Conservation (phyloP, 1,140 invertebrate species). For the Drosophila kurseongensis region DNA sequence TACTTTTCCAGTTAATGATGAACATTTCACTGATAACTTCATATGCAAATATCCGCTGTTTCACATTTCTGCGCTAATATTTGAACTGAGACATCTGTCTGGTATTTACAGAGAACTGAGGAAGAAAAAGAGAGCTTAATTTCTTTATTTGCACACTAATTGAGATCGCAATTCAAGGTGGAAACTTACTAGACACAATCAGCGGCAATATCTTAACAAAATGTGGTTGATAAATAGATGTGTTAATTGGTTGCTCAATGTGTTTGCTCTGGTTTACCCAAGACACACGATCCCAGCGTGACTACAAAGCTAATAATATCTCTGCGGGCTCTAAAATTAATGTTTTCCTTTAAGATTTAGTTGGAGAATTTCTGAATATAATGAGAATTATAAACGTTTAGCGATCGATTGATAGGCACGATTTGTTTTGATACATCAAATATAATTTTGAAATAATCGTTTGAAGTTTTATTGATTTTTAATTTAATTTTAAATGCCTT, state of each 20-base stretch:
- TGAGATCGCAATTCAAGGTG: constrained; percentile 51
- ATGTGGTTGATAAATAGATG: constrained; percentile 34
- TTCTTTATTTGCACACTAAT: constrained; percentile 54
- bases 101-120: constrained; percentile 22
- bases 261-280: constrained; percentile 32
- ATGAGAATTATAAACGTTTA: constrained; percentile 5
- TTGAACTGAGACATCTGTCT: constrained; percentile 39
- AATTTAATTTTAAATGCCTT: no score
- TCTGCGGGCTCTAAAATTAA: neutral
- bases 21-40: constrained; percentile 54
- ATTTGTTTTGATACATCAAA: neutral
- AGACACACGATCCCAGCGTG: constrained; percentile 46
- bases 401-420: neutral
- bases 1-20: constrained; percentile 46
- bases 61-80: constrained; percentile 18
- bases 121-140: constrained; percentile 20
- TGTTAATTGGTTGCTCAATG: constrained; percentile 56
- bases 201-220: constrained; percentile 36
- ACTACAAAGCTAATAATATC: constrained; percentile 41
- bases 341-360: constrained; percentile 18
- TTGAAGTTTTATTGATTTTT: no score
- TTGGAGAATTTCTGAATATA: constrained; percentile 2
- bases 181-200: constrained; percentile 54
- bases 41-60: constrained; percentile 43
- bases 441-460: no score